Evolutionary conservation across 2,113 vertebrate genomes (phyloP), one percentile per base, ranked within the genome.

Genomic region (Trinectes maculatus): DNA sequence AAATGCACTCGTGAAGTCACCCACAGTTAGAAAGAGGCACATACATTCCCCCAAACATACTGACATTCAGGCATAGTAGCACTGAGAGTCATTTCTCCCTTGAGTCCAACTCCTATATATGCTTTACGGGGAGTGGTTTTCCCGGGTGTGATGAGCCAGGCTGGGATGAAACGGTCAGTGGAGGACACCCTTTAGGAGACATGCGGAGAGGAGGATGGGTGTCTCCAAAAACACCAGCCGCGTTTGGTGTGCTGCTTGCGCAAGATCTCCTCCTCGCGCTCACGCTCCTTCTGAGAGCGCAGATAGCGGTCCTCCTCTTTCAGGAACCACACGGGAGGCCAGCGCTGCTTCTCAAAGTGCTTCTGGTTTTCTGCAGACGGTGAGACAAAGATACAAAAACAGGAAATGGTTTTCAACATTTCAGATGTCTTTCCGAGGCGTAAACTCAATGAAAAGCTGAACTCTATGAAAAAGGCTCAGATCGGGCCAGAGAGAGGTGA

Each of bases 301-400:
- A 93, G 90, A 69, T 95, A 96, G 69, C 94, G 93, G 56, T 96
- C 95, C 78, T 96, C 95, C 85, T 95, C 95, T 77, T 95, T 96
- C 62, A 96, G 91, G 89, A 95, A 95, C 95, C 95, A 96, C 46
- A 96, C 90, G 0, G 95, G 95, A 1, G 95, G 95, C 95, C 95
- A 96, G 39, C 95, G 95, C 68, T 94, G 92, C 78, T 94, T 93
- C 89, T 96, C 95, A 55, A 95, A 96, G 84, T 96, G 93, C 10
- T 69, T 91, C 89, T 89, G 93, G 85, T 95, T 96, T 37, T 94
- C 95, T 96, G 61, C 2, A 58, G 18, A 65, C 43, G n/a, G n/a
- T n/a, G 62, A 18, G 3, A 13, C 37, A 4, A 65, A 12, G 71
- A 44, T 6, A 15, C 34, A 22, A n/a, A n/a, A n/a, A n/a, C n/a